These are phyloP conservation scores for Phainopepla nitens DNA, from an alignment of 2,113 vertebrate species.

Conservation along the genomic window DNA sequence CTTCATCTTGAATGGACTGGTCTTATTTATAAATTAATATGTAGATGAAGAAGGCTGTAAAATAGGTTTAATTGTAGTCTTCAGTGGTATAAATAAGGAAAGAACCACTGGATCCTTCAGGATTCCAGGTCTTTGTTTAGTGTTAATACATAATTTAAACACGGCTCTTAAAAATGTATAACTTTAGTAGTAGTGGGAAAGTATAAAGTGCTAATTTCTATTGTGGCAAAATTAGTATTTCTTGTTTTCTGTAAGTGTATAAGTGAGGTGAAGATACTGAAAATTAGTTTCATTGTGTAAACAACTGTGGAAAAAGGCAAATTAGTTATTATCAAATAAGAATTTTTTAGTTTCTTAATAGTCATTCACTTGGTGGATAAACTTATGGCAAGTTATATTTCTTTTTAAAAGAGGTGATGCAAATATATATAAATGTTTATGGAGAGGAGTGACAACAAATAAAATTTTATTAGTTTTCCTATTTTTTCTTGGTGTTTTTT, in stretches of 20 bases:
- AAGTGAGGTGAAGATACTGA: not conserved
- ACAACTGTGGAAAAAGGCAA: not conserved
- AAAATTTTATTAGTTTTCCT: not conserved
- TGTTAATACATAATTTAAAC: not conserved
- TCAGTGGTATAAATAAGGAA: not conserved
- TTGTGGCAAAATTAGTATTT: not conserved
- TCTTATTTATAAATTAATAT: not conserved
- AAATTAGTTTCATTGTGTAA: not conserved
- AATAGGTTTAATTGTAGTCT: not conserved
- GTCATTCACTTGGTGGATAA: not conserved
- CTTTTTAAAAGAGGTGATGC: not conserved
- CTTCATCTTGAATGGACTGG: not conserved
- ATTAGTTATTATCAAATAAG: not conserved
- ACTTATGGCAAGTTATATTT: not conserved
- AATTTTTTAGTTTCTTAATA: not conserved
- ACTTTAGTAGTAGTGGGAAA: not conserved
- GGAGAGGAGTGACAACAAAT: not conserved
- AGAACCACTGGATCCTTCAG: not conserved
- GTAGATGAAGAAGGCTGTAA: not conserved
- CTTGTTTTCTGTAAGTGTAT: not conserved
- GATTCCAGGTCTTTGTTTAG: not conserved
- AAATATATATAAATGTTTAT: not conserved
- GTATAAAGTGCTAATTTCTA: not conserved
- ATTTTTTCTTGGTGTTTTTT: not conserved
- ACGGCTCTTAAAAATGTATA: not conserved